Conservation (phyloP, 2,797 vertebrate species). For the Muscicapa striata region DNA sequence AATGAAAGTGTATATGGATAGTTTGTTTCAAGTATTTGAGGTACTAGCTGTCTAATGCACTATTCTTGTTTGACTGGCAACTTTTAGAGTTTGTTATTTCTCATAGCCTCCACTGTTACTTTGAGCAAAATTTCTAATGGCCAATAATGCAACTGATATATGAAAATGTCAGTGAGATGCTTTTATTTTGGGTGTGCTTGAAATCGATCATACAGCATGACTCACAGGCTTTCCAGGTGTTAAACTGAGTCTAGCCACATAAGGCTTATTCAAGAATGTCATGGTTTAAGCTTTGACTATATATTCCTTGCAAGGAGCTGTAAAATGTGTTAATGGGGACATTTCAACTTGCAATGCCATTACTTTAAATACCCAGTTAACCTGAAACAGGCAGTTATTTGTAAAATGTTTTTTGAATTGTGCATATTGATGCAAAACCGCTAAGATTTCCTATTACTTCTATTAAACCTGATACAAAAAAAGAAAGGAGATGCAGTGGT, state of each 20-base stretch:
- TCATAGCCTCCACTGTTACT: background rate
- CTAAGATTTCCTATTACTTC: background rate
- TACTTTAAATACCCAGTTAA: background rate
- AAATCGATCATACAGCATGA: background rate
- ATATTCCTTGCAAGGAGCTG: background rate
- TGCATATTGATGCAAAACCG: background rate
- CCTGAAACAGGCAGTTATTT: background rate
- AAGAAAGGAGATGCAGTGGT: background rate
- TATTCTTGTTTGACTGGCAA: background rate
- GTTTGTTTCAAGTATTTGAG: background rate
- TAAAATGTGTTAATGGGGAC: background rate
- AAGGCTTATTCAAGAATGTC: background rate
- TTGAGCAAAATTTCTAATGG: conserved; percentile 29
- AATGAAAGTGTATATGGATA: background rate
- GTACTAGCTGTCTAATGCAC: background rate
- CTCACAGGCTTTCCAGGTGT: conserved; percentile 22
- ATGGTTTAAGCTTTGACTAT: background rate
- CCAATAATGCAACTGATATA: background rate
- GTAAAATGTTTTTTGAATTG: background rate
- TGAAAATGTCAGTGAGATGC: background rate
- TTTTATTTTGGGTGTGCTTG: background rate
- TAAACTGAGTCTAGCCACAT: background rate
- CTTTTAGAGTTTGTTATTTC: conserved; percentile 33
- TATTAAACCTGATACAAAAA: background rate
- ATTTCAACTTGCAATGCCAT: background rate